Conservation (phyloP, 2,797 vertebrate species). For the Clarias fuscus region DNA sequence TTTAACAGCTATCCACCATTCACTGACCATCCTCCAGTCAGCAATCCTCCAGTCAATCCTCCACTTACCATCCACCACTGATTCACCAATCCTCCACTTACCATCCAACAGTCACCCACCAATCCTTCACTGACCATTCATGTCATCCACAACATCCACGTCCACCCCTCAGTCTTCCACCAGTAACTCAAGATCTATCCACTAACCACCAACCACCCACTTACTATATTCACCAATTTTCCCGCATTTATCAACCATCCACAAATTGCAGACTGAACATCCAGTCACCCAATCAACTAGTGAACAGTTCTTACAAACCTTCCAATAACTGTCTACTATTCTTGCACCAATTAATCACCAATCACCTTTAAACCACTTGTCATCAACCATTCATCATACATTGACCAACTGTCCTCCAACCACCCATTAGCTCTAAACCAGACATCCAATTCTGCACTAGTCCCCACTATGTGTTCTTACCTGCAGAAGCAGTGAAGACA, state of each 20-base stretch:
- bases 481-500: slow-evolving; percentile 90
- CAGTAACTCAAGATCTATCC: neutral
- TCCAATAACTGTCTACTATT: neutral
- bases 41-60: neutral
- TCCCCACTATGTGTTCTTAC: slow-evolving; percentile 58
- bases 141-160: neutral
- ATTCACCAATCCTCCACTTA: neutral
- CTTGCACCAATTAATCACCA: neutral
- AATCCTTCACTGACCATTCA: neutral
- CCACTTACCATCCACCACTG: neutral
- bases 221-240: neutral
- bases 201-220: neutral
- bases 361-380: neutral
- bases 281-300: no score
- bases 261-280: no score
- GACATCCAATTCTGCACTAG: no score
- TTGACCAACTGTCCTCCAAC: neutral
- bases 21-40: neutral
- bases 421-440: neutral
- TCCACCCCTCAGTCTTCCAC: neutral
- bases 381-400: neutral
- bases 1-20: neutral
- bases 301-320: neutral
- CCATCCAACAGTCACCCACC: neutral
- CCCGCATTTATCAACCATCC: neutral